A percentile compares a stretch with the other conserved stretches of the same genome.
Evolutionary conservation across 2,113 vertebrate genomes (phyloP).

Genomic region (human (Homo sapiens)): GRCh38 chr4:57063501-57064000

Average conservation of each 20-base stretch:
- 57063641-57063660: not conserved
- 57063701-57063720: constrained; percentile 10
- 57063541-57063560: constrained; percentile 9
- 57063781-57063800: not conserved
- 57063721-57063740: not conserved
- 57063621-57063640: not conserved
- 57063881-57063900: constrained; percentile 5
- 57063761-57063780: not conserved
- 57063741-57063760: not conserved
- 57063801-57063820: not conserved
- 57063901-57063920: constrained; percentile 27
- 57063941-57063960: not conserved
- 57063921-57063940: not conserved
- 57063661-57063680: not conserved
- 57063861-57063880: constrained; percentile 42
- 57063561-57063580: not conserved
- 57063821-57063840: constrained; percentile 18
- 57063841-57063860: not conserved
- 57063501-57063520: not conserved
- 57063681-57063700: not conserved
- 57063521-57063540: not conserved
- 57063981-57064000: not conserved
- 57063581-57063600: not conserved
- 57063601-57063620: not conserved
- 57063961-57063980: constrained; percentile 8